Conservation (phyloP, 1,140 invertebrate species). For the Trichoplusia ni region DNA sequence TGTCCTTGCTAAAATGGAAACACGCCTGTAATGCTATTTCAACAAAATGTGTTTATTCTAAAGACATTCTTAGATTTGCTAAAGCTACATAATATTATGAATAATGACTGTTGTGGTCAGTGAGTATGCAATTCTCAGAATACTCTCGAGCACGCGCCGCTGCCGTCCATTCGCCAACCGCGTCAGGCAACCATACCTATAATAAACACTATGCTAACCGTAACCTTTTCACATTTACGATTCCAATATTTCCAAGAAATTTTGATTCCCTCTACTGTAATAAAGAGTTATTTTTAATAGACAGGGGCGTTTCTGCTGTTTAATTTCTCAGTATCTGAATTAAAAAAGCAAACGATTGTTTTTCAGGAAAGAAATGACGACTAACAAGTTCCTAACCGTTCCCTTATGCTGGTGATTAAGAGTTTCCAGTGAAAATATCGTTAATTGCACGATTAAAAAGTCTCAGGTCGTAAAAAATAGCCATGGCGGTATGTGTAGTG, state of each 20-base stretch:
- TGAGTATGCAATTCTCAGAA: constrained; percentile 66
- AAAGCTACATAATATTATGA: constrained; percentile 25
- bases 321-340: constrained; percentile 17
- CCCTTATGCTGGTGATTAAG: constrained; percentile 6
- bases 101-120: constrained; percentile 43
- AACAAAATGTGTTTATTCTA: too few relatives aligned
- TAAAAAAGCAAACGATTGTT: constrained; percentile 20
- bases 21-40: too few relatives aligned
- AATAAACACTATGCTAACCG: constrained; percentile 12
- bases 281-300: constrained; percentile 42
- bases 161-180: constrained; percentile 25
- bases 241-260: constrained; percentile 70
- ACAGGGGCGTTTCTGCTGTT: constrained; percentile 25
- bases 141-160: constrained; percentile 67
- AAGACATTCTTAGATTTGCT: neutral
- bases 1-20: too few relatives aligned
- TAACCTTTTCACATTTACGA: constrained; percentile 67
- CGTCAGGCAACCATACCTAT: constrained; percentile 41
- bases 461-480: neutral
- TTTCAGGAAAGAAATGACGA: constrained; percentile 19
- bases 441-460: constrained; percentile 23
- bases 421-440: constrained; percentile 20
- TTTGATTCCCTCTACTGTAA: constrained; percentile 46
- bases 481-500: neutral
- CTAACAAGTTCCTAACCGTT: constrained; percentile 18